Evolutionary conservation across 1,140 invertebrate genomes (phyloP).

Genomic region (Pseudomyrmex pallidus): DNA sequence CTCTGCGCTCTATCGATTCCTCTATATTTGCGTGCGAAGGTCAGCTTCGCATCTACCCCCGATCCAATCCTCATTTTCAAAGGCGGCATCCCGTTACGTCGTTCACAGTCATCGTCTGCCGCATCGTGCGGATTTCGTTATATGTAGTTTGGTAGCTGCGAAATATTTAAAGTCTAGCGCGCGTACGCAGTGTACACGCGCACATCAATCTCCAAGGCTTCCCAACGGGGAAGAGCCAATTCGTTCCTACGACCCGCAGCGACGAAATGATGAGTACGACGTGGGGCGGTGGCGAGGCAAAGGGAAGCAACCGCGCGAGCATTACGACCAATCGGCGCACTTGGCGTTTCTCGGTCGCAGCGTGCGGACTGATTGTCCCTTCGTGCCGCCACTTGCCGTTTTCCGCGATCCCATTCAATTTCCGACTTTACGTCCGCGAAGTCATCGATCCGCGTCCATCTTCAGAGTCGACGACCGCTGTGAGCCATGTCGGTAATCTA

Average conservation of each 20-base stretch:
- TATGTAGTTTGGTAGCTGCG: too few relatives aligned
- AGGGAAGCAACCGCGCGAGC: conserved; percentile 53
- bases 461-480: conserved; percentile 11
- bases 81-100: too few relatives aligned
- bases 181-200: too few relatives aligned
- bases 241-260: background rate
- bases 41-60: too few relatives aligned
- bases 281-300: conserved; percentile 33
- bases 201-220: too few relatives aligned
- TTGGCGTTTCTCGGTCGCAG: conserved; percentile 71
- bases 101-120: too few relatives aligned
- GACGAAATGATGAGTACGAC: background rate
- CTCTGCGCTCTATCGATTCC: too few relatives aligned
- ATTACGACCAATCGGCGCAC: conserved; percentile 75
- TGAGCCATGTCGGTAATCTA: conserved; percentile 86
- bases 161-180: too few relatives aligned
- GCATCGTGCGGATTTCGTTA: too few relatives aligned
- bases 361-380: conserved; percentile 66
- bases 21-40: too few relatives aligned
- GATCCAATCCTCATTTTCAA: too few relatives aligned
- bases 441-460: background rate
- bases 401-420: background rate
- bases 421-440: background rate
- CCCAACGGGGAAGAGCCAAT: background rate
- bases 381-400: conserved; percentile 4